Conservation (phyloP, 2,797 vertebrate species). For the Rhabdomys pumilio region DNA sequence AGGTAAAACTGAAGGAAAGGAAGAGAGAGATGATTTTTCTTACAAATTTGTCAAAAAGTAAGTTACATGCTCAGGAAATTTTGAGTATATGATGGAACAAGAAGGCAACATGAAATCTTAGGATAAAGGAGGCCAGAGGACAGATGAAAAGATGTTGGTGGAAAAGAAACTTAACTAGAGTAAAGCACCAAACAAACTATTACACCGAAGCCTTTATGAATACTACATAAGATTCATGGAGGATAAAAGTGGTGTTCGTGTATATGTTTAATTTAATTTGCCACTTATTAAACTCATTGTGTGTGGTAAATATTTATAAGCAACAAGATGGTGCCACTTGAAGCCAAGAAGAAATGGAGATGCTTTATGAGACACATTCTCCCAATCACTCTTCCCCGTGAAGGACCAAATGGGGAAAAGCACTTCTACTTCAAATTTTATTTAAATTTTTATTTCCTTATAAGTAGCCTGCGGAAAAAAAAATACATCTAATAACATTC, state of each 20-base stretch:
- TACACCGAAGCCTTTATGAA: background rate
- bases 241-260: background rate
- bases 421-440: background rate
- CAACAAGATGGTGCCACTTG: background rate
- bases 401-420: background rate
- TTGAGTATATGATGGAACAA: background rate
- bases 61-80: background rate
- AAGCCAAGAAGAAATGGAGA: constrained; percentile 38
- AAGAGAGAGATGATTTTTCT: background rate
- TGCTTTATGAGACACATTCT: background rate
- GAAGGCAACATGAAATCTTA: background rate
- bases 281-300: constrained; percentile 16
- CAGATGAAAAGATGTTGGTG: background rate
- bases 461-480: background rate
- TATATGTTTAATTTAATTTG: constrained; percentile 36
- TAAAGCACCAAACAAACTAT: background rate
- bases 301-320: constrained; percentile 3
- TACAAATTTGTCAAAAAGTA: background rate
- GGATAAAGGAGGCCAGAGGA: background rate
- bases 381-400: background rate
- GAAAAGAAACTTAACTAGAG: background rate
- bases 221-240: background rate
- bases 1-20: background rate
- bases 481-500: background rate
- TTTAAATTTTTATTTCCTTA: constrained; percentile 22